Base-by-base conservation (phyloP, 1,140 invertebrate species). In the Lepidurus packardi region DNA sequence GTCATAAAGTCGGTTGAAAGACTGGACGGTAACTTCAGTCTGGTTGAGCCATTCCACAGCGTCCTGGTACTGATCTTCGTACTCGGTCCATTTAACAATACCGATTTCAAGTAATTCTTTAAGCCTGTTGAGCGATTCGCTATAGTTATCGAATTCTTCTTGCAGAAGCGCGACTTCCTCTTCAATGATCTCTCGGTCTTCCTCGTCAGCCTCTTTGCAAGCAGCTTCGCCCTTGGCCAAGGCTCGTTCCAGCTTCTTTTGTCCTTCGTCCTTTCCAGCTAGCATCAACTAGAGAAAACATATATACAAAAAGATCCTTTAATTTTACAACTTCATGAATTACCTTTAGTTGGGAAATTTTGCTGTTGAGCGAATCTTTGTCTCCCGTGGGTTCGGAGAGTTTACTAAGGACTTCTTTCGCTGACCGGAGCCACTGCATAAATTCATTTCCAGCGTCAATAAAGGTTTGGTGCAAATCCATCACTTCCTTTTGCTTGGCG, bases 331-430 rank as follows among this genome's bases (percentile, higher is more conserved):
- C 34, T 34, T 34, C 34, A 0, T 34, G 79, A 73, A 73, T 75
- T 79, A 85, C 83, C 84, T 93, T 95, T 1, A 96, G 84, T 83
- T 95, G 93, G 6, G 92, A 91, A 53, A 94, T 90, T 85, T 96
- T 96, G 80, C 90, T 92, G 42, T 90, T 92, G 78, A 95, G 86
- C 45, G 91, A 92, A 84, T 97, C 95, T 82, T 96, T 96, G 82
- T 98, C 95, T 21, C 95, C 96, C 16, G 93, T 96, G 7, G 95
- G 93, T 84, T 97, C 95, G 0, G 94, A 94, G 83, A 95, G 96
- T 84, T 97, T 96, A 77, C 92, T 91, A n/a, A 97, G 86, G 78
- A 91, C 90, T 85, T 98, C 96, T 83, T 94, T 93, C 10, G 94
- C 92, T 77, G 91, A 89, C 82, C 94, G 88, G 65, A 98, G 89